Percentiles rank a stretch among this genome's conserved stretches.
phyloP scores from a whole-genome alignment of 1,140 invertebrate species.

The Teleogryllus occipitalis region DNA sequence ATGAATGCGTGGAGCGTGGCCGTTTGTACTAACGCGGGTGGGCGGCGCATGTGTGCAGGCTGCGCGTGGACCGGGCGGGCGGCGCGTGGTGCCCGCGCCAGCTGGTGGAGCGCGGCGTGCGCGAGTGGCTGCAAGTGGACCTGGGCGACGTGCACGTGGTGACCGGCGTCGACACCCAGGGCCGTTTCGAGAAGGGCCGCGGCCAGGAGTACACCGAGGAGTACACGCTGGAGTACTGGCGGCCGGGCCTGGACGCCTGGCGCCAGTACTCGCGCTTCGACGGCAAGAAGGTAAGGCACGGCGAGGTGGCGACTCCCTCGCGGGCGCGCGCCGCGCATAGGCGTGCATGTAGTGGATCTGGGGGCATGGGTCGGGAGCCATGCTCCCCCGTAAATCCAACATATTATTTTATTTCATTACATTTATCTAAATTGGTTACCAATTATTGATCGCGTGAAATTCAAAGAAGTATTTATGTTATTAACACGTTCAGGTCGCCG shows the following conservation, averaged over 20 bases:
- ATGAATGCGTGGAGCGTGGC: no score
- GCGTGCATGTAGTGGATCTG: no score
- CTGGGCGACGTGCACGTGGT: conserved; percentile 55
- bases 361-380: no score
- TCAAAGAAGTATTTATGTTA: no score
- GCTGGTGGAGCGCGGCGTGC: conserved; percentile 54
- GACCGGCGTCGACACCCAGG: conserved; percentile 67
- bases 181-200: conserved; percentile 66
- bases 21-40: neutral
- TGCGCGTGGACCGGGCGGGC: conserved; percentile 62
- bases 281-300: conserved; percentile 46
- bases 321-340: no score
- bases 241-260: conserved; percentile 54
- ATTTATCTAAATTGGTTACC: no score
- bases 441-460: no score
- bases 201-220: conserved; percentile 68
- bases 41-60: conserved; percentile 42
- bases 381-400: no score
- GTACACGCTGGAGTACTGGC: conserved; percentile 66
- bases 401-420: no score
- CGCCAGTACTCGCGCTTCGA: conserved; percentile 53
- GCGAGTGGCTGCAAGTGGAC: conserved; percentile 72
- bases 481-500: no score
- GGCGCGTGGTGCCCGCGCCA: conserved; percentile 76
- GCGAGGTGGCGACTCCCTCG: neutral